Conservation (phyloP, 2,888 invertebrate genomes). For the Drosophila macrospina region DNA sequence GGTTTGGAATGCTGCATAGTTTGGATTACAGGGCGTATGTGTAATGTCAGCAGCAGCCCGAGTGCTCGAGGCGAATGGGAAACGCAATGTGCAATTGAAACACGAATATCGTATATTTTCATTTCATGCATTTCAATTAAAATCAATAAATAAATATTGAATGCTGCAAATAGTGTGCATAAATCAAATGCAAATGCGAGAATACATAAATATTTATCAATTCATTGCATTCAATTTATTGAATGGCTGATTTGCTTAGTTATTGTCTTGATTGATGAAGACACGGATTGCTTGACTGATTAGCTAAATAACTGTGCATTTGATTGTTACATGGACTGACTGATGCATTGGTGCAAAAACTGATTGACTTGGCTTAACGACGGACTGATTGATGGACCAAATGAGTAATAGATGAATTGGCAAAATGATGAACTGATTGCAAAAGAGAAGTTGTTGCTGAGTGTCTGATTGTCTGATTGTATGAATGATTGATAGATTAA, state of each 20-base stretch:
- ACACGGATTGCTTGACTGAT: no score
- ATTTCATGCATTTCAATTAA: slow-evolving; percentile 25
- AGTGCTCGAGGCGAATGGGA: slow-evolving; percentile 8
- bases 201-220: no score
- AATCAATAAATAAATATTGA: slow-evolving; percentile 22
- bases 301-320: no score
- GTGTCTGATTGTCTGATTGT: not conserved
- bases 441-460: no score
- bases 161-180: slow-evolving; percentile 7
- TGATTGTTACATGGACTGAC: not conserved
- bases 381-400: not conserved
- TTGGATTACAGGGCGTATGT: slow-evolving; percentile 57
- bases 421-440: not conserved
- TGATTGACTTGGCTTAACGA: not conserved
- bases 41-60: slow-evolving; percentile 40
- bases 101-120: slow-evolving; percentile 10
- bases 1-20: slow-evolving; percentile 16
- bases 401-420: no score
- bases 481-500: not conserved
- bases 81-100: slow-evolving; percentile 28
- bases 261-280: not conserved
- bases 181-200: not conserved
- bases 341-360: no score
- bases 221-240: not conserved
- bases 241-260: slow-evolving; percentile 1